These are phyloP conservation scores for Palythoa caribaeorum DNA, from an alignment of 92 coral and sea anemone species.

Conservation along the genomic window DNA sequence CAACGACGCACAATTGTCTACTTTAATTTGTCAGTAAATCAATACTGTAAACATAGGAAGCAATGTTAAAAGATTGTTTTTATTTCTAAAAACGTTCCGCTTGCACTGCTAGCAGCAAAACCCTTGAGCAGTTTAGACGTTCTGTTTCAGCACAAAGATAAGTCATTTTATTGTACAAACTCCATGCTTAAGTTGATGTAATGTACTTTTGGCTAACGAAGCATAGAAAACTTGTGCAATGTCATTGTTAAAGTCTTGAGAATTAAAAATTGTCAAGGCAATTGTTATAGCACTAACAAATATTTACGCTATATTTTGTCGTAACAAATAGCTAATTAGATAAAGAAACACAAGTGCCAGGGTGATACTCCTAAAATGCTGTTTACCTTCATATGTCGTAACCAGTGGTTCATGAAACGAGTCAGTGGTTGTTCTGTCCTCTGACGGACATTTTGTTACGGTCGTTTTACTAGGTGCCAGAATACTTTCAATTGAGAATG, in stretches of 20 bases:
- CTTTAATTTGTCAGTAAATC: background rate
- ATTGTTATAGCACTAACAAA: background rate
- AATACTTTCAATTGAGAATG: slow-evolving; percentile 98
- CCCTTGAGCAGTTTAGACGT: background rate
- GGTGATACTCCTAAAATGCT: background rate
- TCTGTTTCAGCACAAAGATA: background rate
- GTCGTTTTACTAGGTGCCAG: slow-evolving; percentile 50
- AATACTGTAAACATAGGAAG: background rate
- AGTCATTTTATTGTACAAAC: background rate
- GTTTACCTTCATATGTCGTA: slow-evolving; percentile 22
- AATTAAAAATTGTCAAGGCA: background rate
- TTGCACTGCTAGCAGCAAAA: background rate
- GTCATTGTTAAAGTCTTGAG: background rate
- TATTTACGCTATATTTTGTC: background rate
- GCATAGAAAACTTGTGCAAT: background rate
- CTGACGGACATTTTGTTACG: background rate
- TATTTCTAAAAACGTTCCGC: background rate
- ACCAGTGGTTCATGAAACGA: background rate
- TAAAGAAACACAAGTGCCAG: background rate
- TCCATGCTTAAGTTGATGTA: background rate
- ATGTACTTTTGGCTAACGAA: background rate
- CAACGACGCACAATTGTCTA: background rate
- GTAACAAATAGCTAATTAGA: background rate
- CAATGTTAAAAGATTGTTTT: background rate
- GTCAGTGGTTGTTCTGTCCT: background rate